These are phyloP conservation scores for Alligator sinensis DNA, from an alignment of 2,113 vertebrate species.

Conservation along the genomic window DNA sequence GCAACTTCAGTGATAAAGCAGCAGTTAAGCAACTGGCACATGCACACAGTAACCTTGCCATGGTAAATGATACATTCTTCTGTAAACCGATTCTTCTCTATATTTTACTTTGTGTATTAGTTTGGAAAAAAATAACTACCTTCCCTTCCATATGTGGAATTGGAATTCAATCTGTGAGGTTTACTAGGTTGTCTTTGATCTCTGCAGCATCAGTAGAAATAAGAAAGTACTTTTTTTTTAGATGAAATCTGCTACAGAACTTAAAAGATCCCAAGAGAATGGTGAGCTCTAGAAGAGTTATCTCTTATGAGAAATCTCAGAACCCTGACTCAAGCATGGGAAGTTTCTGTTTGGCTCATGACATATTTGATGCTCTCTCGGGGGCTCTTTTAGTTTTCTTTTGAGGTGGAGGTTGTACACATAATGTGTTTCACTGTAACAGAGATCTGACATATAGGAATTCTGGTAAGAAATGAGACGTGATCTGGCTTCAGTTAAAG, in stretches of 20 bases:
- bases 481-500: background rate
- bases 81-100: constrained; percentile 3
- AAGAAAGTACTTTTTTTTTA: background rate
- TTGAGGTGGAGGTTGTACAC: background rate
- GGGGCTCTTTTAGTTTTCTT: background rate
- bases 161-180: background rate
- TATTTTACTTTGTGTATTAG: background rate
- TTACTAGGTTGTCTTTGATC: constrained; percentile 47
- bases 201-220: background rate
- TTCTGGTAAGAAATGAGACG: background rate
- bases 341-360: background rate
- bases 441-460: background rate
- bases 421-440: background rate
- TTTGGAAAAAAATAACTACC: background rate
- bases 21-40: background rate
- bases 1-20: background rate
- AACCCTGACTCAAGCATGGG: background rate
- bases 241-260: background rate
- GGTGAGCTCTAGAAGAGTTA: background rate
- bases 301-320: background rate
- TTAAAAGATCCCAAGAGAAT: constrained; percentile 1
- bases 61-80: background rate
- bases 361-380: background rate
- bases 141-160: background rate
- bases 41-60: background rate